These are phyloP conservation scores for Columbina picui DNA, from an alignment of 2,113 vertebrate genomes.

Conservation along the genomic window DNA sequence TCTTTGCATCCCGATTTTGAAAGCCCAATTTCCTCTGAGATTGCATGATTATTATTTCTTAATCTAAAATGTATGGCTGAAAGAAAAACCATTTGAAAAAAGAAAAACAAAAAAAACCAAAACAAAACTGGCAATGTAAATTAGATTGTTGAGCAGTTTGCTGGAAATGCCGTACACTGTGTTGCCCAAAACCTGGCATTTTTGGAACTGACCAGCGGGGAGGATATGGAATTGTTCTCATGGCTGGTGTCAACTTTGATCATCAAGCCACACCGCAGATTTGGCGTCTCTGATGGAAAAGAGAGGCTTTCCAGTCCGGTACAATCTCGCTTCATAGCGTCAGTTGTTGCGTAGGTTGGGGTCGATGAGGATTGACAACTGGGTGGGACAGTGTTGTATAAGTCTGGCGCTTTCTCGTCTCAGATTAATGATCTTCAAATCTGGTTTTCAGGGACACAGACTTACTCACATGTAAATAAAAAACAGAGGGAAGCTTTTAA, in stretches of 20 bases:
- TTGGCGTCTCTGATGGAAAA: neutral
- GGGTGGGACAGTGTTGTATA: constrained; percentile 47
- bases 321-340: neutral
- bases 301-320: neutral
- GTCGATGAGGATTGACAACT: constrained; percentile 22
- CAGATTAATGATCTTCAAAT: constrained; percentile 55
- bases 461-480: constrained; percentile 42
- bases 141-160: neutral
- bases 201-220: constrained; percentile 32
- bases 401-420: constrained; percentile 26
- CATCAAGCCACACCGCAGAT: neutral
- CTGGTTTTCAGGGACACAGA: constrained; percentile 59
- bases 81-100: neutral
- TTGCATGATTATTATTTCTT: constrained; percentile 48
- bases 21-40: constrained; percentile 43
- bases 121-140: neutral
- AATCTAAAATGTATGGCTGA: constrained; percentile 56
- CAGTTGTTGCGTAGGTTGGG: constrained; percentile 41
- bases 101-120: neutral
- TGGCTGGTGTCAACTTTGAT: constrained; percentile 5
- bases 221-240: constrained; percentile 27
- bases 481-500: constrained; percentile 61
- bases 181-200: constrained; percentile 55
- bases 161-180: constrained; percentile 43
- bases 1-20: neutral